Conservation (phyloP, 2,797 vertebrate genomes). For the Sphenopsis melanotis region DNA sequence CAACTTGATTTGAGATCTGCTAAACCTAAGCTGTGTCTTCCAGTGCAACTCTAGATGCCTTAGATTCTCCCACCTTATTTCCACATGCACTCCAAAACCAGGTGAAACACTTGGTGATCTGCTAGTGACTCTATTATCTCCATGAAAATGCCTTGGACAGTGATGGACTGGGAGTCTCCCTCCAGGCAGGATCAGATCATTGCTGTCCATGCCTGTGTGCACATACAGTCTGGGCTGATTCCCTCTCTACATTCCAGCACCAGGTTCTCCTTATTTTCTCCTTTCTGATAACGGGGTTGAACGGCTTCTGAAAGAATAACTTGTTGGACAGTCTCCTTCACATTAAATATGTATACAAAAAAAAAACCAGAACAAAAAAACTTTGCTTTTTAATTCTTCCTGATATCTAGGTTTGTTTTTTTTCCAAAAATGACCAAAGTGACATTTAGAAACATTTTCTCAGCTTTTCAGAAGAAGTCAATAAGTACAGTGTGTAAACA, state of each 20-base stretch:
- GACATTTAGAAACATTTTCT: not conserved
- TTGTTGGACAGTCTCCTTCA: not conserved
- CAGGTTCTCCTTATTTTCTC: not conserved
- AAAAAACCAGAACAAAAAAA: too few relatives aligned
- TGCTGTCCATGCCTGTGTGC: too few relatives aligned
- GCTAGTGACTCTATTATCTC: not conserved
- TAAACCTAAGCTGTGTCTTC: not conserved
- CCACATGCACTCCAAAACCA: not conserved
- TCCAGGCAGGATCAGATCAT: not conserved
- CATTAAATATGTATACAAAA: not conserved
- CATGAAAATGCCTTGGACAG: not conserved
- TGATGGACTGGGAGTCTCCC: rapidly evolving
- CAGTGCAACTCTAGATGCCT: not conserved
- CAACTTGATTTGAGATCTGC: not conserved
- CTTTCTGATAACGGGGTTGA: rapidly evolving
- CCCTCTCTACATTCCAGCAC: rapidly evolving
- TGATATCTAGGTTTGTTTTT: not conserved
- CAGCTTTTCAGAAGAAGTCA: not conserved
- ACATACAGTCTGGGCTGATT: rapidly evolving
- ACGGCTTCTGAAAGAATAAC: not conserved
- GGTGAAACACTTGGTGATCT: not conserved
- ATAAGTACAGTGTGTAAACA: not conserved
- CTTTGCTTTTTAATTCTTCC: not conserved
- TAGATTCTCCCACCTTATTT: not conserved
- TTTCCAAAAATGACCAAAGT: not conserved